phyloP scores from a whole-genome alignment of 2,113 vertebrate genomes.

The Silurus asotus region DNA sequence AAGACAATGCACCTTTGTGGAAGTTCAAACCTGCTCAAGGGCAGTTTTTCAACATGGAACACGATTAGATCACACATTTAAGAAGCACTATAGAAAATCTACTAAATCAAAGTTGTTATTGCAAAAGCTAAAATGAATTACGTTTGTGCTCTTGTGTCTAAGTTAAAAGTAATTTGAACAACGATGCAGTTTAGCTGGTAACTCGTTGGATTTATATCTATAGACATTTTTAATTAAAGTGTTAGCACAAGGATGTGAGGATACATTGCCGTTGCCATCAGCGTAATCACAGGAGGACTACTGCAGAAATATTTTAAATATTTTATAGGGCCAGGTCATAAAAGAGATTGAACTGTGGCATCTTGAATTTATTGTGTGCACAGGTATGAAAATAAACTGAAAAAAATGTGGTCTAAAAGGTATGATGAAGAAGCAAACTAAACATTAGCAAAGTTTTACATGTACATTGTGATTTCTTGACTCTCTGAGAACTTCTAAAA shows the following conservation, averaged over 20 bases:
- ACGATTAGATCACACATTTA: not conserved
- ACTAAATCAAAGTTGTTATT: not conserved
- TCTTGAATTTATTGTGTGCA: not conserved
- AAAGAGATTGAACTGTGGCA: not conserved
- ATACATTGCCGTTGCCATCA: not conserved
- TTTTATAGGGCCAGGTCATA: not conserved
- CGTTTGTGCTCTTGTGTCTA: not conserved
- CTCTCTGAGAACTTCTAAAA: not conserved
- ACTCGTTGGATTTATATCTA: slow-evolving; percentile 10
- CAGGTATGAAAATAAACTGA: not conserved
- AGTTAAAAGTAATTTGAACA: not conserved
- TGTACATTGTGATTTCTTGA: not conserved
- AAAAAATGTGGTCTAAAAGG: not conserved
- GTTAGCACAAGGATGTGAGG: slow-evolving; percentile 1
- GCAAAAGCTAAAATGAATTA: not conserved
- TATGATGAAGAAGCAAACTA: not conserved
- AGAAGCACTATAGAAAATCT: not conserved
- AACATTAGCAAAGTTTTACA: too few species aligned
- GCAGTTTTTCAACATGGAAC: not conserved
- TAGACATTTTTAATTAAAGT: slow-evolving; percentile 13
- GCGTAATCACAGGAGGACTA: not conserved
- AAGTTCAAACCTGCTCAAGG: not conserved
- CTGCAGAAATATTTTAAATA: not conserved
- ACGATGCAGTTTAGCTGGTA: not conserved
- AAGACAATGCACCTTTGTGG: not conserved